Evolutionary conservation across 2,797 vertebrate genomes (phyloP).

Genomic region (Lagocephalus sceleratus): DNA sequence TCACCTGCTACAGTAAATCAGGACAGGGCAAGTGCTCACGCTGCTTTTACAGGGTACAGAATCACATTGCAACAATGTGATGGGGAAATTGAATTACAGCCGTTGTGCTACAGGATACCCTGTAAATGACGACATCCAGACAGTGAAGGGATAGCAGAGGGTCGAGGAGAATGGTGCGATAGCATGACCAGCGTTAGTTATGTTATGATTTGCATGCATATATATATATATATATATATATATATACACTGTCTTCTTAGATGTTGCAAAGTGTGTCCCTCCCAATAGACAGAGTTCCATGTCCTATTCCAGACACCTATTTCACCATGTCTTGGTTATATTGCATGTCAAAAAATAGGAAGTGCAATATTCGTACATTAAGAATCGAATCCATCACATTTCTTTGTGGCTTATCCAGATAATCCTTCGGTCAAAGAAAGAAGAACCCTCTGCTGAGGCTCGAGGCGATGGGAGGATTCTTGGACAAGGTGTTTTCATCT

Average conservation of each 20-base stretch:
- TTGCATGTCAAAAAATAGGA: slow-evolving; percentile 65
- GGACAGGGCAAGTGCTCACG: too few relatives aligned
- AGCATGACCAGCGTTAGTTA: too few relatives aligned
- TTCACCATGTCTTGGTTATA: slow-evolving; percentile 44
- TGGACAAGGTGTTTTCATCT: slow-evolving; percentile 44
- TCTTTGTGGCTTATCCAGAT: slow-evolving; percentile 68
- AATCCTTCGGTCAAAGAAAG: slow-evolving; percentile 62
- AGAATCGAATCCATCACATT: slow-evolving; percentile 63
- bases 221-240: too few relatives aligned
- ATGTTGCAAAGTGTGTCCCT: slow-evolving; percentile 22
- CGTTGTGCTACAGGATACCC: too few relatives aligned
- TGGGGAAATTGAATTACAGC: too few relatives aligned
- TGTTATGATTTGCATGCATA: too few relatives aligned
- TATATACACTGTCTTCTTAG: slow-evolving; percentile 14
- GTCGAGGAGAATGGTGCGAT: too few relatives aligned
- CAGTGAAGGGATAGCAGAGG: too few relatives aligned
- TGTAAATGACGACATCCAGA: too few relatives aligned
- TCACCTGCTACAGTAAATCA: too few relatives aligned
- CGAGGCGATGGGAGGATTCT: slow-evolving; percentile 9
- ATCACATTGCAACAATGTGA: too few relatives aligned
- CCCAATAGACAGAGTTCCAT: background rate
- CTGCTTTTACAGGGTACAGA: too few relatives aligned
- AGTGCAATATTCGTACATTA: slow-evolving; percentile 57
- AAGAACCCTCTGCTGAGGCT: slow-evolving; percentile 36
- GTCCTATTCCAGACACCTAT: slow-evolving; percentile 42